Base-by-base conservation (phyloP, 2,888 invertebrate species). In the Lottia scabra region DNA sequence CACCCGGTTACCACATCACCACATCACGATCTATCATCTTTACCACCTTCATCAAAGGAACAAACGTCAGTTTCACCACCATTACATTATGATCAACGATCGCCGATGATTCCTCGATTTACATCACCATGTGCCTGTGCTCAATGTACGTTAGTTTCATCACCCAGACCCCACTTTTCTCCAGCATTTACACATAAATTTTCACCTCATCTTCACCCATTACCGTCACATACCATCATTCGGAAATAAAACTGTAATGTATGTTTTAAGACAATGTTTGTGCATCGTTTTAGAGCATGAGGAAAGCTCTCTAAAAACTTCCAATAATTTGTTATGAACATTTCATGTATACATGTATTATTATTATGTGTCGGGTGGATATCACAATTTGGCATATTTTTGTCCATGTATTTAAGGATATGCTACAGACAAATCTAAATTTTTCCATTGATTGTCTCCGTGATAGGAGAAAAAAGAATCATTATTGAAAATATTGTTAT, bases 81-180 rank as follows among this genome's bases (percentile, higher is more conserved):
- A 0, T 71, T 76, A 4, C 65, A 76, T 19, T 80, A 80, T 72
- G 81, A 82, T 62, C 38, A 38, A 38, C 77, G 80, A 30, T 80
- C 81, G 70, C 72, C 80, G 76, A 67, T 84, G 67, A 77, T 78
- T 65, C 72, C 77, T 27, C 77, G 82, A 19, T 83, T 81, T 82
- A 79, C 82, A 68, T 72, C 78, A 68, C 83, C 84, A 4, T 84
- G 84, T 71, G 73, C 83, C 70, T 84, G 84, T 68, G 78, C 70
- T 48, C 82, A 84, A 44, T 84, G 84, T 73, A 73, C 81, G 63
- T 43, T 74, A 44, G 77, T 79, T 65, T 73, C 80, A 5, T 67
- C 75, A 70, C 65, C 77, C 63, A 65, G 74, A 19, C 71, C 79
- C 12, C 19, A 4, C 56, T 56, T 16, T 19, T 72, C 68, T 16